A percentile compares a stretch with the other conserved stretches of the same genome.
Conservation (phyloP, 2,888 invertebrate genomes). For the Mesochorus sp. region DNA sequence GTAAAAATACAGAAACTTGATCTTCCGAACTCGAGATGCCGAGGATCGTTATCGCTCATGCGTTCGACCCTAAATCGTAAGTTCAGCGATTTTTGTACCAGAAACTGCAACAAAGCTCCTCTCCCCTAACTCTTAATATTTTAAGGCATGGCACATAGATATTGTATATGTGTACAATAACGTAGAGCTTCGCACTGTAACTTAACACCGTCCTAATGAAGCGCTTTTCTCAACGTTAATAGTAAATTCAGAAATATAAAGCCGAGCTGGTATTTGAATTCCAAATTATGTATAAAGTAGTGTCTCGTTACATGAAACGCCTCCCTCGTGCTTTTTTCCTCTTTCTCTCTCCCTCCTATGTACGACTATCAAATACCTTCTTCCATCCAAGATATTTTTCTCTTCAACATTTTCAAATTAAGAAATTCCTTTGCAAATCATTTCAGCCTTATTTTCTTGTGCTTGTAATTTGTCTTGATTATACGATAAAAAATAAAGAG, state of each 20-base stretch:
- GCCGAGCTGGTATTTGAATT: background rate
- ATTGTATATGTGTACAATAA: background rate
- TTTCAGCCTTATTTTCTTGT: background rate
- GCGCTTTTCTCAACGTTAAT: constrained; percentile 22
- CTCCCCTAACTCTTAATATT: background rate
- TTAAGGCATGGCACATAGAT: background rate
- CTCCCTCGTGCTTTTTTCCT: no score
- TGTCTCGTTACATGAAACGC: constrained; percentile 12
- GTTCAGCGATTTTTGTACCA: constrained; percentile 3
- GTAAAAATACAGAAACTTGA: background rate
- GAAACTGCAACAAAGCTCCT: constrained; percentile 1
- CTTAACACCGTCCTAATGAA: constrained; percentile 25
- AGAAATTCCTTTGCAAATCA: background rate
- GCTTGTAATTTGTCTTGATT: no score
- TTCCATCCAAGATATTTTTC: background rate
- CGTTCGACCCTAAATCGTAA: background rate
- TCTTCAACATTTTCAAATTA: background rate
- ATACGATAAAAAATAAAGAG: no score
- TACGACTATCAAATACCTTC: background rate
- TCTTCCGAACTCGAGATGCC: background rate
- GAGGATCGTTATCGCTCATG: constrained; percentile 31
- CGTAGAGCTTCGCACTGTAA: constrained; percentile 30
- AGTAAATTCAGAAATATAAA: constrained; percentile 16
- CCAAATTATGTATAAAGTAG: constrained; percentile 10
- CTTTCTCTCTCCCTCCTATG: background rate